phyloP scores from a whole-genome alignment of 2,888 invertebrate species.

The Acanthopleura granulata region DNA sequence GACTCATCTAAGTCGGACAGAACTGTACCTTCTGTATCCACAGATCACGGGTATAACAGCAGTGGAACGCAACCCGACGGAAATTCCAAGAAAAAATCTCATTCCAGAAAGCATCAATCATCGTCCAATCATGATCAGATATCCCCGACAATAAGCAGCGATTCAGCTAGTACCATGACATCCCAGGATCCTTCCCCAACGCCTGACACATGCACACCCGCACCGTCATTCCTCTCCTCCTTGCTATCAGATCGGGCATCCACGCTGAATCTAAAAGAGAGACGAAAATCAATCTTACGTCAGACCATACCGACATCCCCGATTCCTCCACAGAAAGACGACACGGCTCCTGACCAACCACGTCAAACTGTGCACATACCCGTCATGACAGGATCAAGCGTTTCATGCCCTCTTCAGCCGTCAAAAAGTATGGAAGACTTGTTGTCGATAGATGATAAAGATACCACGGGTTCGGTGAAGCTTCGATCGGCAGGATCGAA shows the following conservation, averaged over 20 bases:
- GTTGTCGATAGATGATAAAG: background rate
- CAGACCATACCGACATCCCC: background rate
- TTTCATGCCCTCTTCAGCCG: background rate
- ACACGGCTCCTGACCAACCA: background rate
- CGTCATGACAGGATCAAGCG: background rate
- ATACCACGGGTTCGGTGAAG: background rate
- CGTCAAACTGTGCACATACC: background rate
- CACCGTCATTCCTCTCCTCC: background rate
- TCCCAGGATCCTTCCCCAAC: constrained; percentile 4
- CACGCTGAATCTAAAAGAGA: background rate
- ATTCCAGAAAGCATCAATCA: background rate
- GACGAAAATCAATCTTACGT: constrained; percentile 10
- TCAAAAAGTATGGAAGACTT: constrained; percentile 6
- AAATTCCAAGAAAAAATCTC: background rate
- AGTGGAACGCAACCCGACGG: background rate
- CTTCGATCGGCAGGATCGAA: background rate
- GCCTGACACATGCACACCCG: background rate
- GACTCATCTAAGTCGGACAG: constrained; percentile 14
- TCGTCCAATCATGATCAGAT: background rate
- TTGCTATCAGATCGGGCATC: background rate
- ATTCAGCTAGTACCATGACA: background rate
- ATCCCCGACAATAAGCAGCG: background rate
- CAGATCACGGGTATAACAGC: background rate
- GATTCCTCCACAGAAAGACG: background rate
- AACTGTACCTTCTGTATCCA: constrained; percentile 9